phyloP scores from a whole-genome alignment of 2,888 invertebrate species.

The Stratiomys singularior region DNA sequence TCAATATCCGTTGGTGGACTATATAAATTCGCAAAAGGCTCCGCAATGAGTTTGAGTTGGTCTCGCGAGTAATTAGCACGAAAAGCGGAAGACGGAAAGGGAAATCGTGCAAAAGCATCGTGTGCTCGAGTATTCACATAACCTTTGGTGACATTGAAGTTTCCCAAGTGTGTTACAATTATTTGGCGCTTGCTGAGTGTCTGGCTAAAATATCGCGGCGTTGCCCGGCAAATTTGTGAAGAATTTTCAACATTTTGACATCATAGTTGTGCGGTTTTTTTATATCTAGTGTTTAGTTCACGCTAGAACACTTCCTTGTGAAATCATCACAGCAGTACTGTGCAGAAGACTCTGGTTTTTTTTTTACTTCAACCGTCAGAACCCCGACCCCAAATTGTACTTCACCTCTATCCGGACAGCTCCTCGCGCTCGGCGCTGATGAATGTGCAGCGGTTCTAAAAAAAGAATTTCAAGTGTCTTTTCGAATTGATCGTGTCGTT shows the following conservation, averaged over 20 bases:
- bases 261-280: not conserved
- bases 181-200: slow-evolving; percentile 46
- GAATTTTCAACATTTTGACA: not conserved
- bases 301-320: not conserved
- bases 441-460: slow-evolving; percentile 24
- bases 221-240: not conserved
- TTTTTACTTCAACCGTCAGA: not conserved
- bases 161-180: not conserved
- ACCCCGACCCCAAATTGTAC: not conserved
- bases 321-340: no score
- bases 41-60: not conserved
- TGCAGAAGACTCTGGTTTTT: not conserved
- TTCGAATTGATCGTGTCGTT: not conserved
- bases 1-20: not conserved
- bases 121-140: slow-evolving; percentile 54
- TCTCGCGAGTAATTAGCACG: not conserved
- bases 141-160: slow-evolving; percentile 66
- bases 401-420: not conserved
- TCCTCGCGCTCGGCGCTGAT: not conserved
- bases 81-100: not conserved
- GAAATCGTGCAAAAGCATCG: not conserved
- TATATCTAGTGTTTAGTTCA: no score
- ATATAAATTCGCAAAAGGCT: not conserved
- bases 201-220: no score
- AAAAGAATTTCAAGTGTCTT: slow-evolving; percentile 27